These are phyloP conservation scores for Odontamblyopus lacepedii DNA, from an alignment of 2,797 vertebrate genomes.

Conservation along the genomic window DNA sequence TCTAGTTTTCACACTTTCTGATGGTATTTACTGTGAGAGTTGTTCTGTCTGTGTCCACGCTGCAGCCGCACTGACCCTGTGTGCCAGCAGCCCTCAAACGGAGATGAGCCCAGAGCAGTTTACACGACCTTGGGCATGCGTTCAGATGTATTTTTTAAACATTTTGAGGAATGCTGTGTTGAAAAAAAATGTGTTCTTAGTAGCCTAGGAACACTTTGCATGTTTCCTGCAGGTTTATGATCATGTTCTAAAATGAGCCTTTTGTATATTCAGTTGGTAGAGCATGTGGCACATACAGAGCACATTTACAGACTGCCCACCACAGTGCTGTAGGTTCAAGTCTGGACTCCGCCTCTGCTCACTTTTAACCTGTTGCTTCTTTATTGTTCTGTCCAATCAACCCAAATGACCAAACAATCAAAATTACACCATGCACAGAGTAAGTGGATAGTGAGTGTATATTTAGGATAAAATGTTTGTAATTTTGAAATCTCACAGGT, in stretches of 20 bases:
- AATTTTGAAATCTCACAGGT: constrained; percentile 1
- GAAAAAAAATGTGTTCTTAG: not conserved
- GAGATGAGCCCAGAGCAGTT: constrained; percentile 4
- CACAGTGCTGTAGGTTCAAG: not conserved
- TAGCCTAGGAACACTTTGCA: constrained; percentile 7
- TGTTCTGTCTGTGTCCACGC: not conserved
- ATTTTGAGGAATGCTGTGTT: constrained; percentile 10
- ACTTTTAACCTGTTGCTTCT: not conserved
- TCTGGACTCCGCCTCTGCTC: constrained; percentile 5
- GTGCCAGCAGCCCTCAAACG: not conserved
- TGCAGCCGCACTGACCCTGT: not conserved
- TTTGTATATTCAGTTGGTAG: constrained; percentile 8
- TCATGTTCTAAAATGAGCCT: constrained; percentile 3
- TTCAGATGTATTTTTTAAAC: constrained; percentile 1
- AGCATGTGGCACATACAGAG: constrained; percentile 14
- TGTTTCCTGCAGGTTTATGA: constrained; percentile 11
- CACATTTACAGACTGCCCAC: constrained; percentile 1
- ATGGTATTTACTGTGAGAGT: not conserved
- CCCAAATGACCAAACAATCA: not conserved
- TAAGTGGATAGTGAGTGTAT: not conserved
- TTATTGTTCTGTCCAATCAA: constrained; percentile 2
- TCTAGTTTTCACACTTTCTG: not conserved
- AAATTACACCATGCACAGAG: not conserved
- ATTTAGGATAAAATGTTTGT: constrained; percentile 8
- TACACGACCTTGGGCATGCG: not conserved